These are phyloP conservation scores for Agelaius tricolor DNA, from an alignment of 2,113 vertebrate species.

Conservation along the genomic window DNA sequence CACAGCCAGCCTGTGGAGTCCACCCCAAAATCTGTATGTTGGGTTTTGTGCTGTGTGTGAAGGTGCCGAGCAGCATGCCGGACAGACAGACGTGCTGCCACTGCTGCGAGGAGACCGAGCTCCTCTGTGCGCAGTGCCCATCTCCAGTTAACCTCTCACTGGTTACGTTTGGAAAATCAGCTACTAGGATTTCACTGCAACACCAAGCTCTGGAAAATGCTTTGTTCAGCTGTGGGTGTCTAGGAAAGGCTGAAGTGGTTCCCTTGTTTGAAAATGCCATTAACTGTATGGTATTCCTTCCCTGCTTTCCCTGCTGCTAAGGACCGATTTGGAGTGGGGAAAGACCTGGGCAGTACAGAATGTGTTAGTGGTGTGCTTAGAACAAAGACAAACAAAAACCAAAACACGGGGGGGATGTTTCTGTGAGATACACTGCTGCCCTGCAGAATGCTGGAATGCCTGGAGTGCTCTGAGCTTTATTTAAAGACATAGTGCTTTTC, in stretches of 20 bases:
- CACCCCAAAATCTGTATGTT: background rate
- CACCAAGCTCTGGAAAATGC: background rate
- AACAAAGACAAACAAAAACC: background rate
- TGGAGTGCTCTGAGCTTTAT: background rate
- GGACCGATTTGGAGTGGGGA: background rate
- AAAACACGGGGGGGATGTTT: fast-evolving
- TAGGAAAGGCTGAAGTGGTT: background rate
- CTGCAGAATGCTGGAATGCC: background rate
- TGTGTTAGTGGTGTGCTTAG: background rate
- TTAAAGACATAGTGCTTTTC: background rate
- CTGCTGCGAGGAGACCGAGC: background rate
- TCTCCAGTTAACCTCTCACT: background rate
- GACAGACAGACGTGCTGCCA: background rate
- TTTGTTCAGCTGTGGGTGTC: background rate
- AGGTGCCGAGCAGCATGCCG: background rate
- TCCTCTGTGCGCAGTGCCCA: background rate
- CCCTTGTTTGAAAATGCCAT: background rate
- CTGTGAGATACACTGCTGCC: background rate
- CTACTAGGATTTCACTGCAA: background rate
- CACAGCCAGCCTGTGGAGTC: fast-evolving
- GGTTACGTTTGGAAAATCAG: background rate
- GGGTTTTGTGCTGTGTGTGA: background rate
- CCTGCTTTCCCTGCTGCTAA: background rate
- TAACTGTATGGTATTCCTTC: background rate
- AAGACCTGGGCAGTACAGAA: background rate